Evolutionary conservation across 2,888 invertebrate genomes (phyloP), one percentile per base, ranked within the genome.

Genomic region (Nomada goodeniana): DNA sequence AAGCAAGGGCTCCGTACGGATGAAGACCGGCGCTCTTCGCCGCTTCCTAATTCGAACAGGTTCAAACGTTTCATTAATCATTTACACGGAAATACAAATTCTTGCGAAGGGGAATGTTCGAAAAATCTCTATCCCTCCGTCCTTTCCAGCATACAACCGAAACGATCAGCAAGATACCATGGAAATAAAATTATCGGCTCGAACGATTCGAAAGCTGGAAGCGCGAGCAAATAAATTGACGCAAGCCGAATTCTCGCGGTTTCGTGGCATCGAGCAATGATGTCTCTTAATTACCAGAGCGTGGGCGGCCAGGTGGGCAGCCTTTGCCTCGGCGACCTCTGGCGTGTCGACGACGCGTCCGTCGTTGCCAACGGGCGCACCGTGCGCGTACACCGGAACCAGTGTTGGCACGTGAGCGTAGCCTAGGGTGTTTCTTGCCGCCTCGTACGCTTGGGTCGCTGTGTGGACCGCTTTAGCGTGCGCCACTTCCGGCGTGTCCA

Each of bases 401-500:
- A 80, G 59, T 29, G 78, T 2, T 11, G 86, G 79, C 23, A 83
- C 76, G 53, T 76, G 83, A 36, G 74, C 65, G 73, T 88, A 86
- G 23, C 89, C 86, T 1, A 86, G 74, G 20, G 85, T 76, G 67
- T 91, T 90, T 65, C 90, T 90, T 64, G 92, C 91, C 63, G 93
- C 91, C 81, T 93, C 94, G 86, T 92, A 91, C 15, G 92, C 94
- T 82, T 93, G 92, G 50, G 92, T 93, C n/a, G 92, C 92, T 9
- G 93, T 91, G 88, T 95, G 94, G 29, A 92, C 93, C 36, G 93
- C 94, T 83, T 94, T 94, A 69, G 95, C 95, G 81, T 93, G 94
- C 36, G 93, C 93, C 13, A 95, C 92, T 81, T 92, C 92, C 55
- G 92, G 92, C 1, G 92, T 91, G 75, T 92, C 92, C 77, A 90